Base-by-base conservation (phyloP, 2,113 vertebrate species). In the Eulemur rufifrons region DNA sequence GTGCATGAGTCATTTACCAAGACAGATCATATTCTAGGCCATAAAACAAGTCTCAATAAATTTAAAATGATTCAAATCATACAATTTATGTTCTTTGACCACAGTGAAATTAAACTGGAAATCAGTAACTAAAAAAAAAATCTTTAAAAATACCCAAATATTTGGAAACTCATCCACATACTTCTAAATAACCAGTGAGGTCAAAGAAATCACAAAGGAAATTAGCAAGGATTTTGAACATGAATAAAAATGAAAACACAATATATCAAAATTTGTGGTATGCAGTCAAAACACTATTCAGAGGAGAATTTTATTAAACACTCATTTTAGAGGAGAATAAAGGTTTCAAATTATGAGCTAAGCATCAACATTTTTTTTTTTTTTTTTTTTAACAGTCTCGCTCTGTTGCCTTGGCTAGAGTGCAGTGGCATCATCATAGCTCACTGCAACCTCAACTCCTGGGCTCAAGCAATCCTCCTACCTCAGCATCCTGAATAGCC, bases 11-110 rank as follows among this genome's bases (percentile, higher is more conserved):
- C 61, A 78, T 69, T 92, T 84, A 93, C 71, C 73, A 84, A 54
- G 23, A 77, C 6, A 83, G 50, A 84, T 8, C 68, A 95, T 56
- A 89, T 21, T 85, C 27, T 71, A 39, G 47, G 54, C 20, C 68
- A 81, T 63, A 97, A 96, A 92, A 92, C 27, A 73, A 94, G 15
- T 54, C 64, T 86, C 59, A 77, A n/a, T 71, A 96, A 82, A 89
- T 73, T 89, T 86, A 50, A 96, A 95, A 89, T 68, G 50, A 84
- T 32, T 95, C 63, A 90, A 71, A 54, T 89, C 42, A 80, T 13
- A 61, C 20, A 66, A 74, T 10, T 1, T 61, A 88, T 47, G 39
- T 84, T 96, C 39, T 88, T 50, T 85, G 15, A 93, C 25, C 15
- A 91, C 11, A 85, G 3, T 32, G 14, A 93, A 91, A 91, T 78